Evolutionary conservation across 2,113 vertebrate species (phyloP).

Genomic region (Alectura lathami): DNA sequence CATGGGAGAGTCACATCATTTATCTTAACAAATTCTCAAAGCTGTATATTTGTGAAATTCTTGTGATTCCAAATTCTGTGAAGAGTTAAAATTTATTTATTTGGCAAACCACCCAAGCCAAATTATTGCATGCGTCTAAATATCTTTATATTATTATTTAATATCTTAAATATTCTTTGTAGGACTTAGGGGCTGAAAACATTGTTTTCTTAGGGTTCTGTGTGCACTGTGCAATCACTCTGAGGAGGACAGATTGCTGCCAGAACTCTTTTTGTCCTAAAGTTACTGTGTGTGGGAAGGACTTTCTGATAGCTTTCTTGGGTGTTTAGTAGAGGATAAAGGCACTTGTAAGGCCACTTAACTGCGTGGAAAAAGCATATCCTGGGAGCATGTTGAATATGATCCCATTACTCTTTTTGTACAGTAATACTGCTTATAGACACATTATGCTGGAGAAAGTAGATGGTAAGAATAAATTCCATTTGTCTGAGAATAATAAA

Average conservation of each 20-base stretch:
- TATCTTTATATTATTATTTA: no score
- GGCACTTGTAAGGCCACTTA: background rate
- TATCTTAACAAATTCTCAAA: background rate
- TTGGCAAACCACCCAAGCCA: background rate
- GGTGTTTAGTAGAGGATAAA: background rate
- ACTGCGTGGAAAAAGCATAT: background rate
- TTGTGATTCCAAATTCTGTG: background rate
- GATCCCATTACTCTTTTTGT: background rate
- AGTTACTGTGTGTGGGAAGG: background rate
- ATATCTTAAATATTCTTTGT: background rate
- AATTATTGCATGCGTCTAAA: background rate
- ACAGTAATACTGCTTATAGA: background rate
- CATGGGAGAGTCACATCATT: background rate
- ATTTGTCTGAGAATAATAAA: background rate
- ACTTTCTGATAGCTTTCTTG: background rate
- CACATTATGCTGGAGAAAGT: background rate
- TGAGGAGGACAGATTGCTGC: background rate
- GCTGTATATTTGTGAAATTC: background rate
- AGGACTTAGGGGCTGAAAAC: background rate
- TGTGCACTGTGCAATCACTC: background rate
- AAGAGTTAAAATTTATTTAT: background rate
- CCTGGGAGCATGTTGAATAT: background rate
- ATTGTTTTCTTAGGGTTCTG: background rate
- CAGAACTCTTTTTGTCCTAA: background rate
- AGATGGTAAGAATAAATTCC: background rate